A percentile compares a stretch with the other conserved stretches of the same genome.
Conservation (phyloP, 2,113 vertebrate genomes). For the Fulica atra region DNA sequence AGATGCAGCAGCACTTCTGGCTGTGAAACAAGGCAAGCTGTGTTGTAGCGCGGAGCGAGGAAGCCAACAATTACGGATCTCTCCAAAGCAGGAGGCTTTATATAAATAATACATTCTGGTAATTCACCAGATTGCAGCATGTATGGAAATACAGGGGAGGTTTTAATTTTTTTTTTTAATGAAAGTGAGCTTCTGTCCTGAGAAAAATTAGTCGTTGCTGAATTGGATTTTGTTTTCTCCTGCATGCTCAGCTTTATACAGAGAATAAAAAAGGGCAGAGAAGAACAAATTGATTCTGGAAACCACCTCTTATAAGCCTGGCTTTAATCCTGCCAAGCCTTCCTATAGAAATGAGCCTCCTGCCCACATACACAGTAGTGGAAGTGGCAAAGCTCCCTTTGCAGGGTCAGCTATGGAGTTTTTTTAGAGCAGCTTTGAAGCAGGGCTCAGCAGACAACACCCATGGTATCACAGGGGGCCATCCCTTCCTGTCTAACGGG, state of each 20-base stretch:
- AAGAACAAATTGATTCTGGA: not conserved
- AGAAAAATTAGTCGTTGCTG: not conserved
- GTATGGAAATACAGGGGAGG: not conserved
- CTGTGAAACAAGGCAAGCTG: constrained; percentile 33
- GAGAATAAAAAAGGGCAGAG: not conserved
- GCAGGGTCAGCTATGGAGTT: not conserved
- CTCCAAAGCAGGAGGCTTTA: constrained; percentile 34
- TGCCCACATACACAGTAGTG: fast-evolving
- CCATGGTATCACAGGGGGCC: fast-evolving
- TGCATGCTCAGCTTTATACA: not conserved
- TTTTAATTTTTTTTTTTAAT: not conserved
- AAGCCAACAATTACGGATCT: not conserved
- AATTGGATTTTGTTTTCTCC: not conserved
- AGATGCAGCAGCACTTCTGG: constrained; percentile 38
- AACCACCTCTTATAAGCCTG: not conserved
- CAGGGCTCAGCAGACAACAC: not conserved
- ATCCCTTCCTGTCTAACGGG: not conserved
- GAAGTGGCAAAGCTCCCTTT: not conserved
- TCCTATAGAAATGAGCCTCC: not conserved
- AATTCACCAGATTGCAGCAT: not conserved
- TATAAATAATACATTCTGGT: not conserved
- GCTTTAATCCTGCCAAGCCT: not conserved
- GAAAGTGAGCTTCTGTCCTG: not conserved
- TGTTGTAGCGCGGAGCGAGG: not conserved
- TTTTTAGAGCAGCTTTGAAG: not conserved